Evolutionary conservation across 2,888 invertebrate genomes (phyloP).

Genomic region (Stenoptilia bipunctidactyla): DNA sequence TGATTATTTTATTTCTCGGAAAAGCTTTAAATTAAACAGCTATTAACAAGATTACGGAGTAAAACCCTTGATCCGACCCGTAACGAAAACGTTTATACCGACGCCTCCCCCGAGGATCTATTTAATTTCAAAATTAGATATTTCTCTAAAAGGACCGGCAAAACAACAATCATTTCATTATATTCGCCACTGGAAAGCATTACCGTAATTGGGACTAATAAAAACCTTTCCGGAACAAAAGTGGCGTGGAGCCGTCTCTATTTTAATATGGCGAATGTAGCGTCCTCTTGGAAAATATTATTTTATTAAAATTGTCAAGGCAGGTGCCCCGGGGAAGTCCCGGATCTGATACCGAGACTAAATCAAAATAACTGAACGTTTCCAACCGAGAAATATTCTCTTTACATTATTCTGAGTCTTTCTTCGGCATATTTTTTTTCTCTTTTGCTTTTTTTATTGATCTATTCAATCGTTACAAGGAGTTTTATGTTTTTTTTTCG

Average conservation of each 20-base stretch:
- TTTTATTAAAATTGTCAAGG: conserved; percentile 47
- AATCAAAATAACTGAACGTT: conserved; percentile 50
- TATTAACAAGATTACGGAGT: too few relatives aligned
- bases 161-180: conserved; percentile 1
- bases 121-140: not conserved
- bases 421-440: conserved; percentile 25
- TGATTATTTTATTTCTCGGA: too few relatives aligned
- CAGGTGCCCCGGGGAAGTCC: conserved; percentile 29
- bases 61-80: too few relatives aligned
- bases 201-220: conserved; percentile 5
- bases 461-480: conserved; percentile 44
- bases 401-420: conserved; percentile 16
- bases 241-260: conserved; percentile 8
- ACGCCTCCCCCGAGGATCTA: too few relatives aligned
- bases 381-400: conserved; percentile 31
- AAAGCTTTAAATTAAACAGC: too few relatives aligned
- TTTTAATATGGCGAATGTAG: conserved; percentile 25
- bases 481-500: conserved; percentile 15
- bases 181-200: conserved; percentile 1
- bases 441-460: conserved; percentile 32
- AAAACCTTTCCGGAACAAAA: not conserved
- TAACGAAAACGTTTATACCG: too few relatives aligned
- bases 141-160: not conserved
- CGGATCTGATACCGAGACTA: conserved; percentile 30
- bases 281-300: conserved; percentile 27